A percentile compares a stretch with the other conserved stretches of the same genome.
Evolutionary conservation across 1,140 invertebrate genomes (phyloP).

Genomic region (Cydia splendana): DNA sequence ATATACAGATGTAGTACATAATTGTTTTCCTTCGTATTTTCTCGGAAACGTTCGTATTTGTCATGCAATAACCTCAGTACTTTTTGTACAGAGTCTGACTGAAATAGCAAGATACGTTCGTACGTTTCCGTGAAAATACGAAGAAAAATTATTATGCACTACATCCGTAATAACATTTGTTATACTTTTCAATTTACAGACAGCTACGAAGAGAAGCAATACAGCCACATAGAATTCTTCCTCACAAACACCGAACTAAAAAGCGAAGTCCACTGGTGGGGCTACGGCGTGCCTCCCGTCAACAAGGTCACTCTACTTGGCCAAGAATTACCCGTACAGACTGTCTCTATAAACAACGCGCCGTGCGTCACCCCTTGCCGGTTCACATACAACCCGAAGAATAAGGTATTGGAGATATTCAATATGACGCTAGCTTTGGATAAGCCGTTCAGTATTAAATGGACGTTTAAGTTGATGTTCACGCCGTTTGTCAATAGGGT

Average conservation of each 20-base stretch:
- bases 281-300: slow-evolving; percentile 74
- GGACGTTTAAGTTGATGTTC: slow-evolving; percentile 46
- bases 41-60: too few relatives aligned
- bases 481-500: background rate
- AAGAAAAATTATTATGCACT: too few relatives aligned
- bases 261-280: slow-evolving; percentile 77
- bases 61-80: too few relatives aligned
- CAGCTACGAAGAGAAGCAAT: slow-evolving; percentile 81
- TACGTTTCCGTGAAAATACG: too few relatives aligned
- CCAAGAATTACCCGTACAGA: slow-evolving; percentile 50
- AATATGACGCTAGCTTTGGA: slow-evolving; percentile 64
- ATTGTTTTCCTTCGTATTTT: too few relatives aligned
- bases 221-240: slow-evolving; percentile 81
- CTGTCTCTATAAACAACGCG: slow-evolving; percentile 59
- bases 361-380: slow-evolving; percentile 48
- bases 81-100: too few relatives aligned
- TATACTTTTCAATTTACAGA: slow-evolving; percentile 77
- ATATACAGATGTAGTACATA: too few relatives aligned
- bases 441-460: slow-evolving; percentile 64
- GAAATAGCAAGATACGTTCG: too few relatives aligned
- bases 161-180: too few relatives aligned
- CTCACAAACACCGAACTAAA: slow-evolving; percentile 74
- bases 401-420: slow-evolving; percentile 55
- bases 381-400: slow-evolving; percentile 55
- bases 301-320: slow-evolving; percentile 59